Percentiles rank a stretch among this genome's conserved stretches.
Conservation (phyloP, 1,140 invertebrate genomes). For the Pemphigus obesinymphae region DNA sequence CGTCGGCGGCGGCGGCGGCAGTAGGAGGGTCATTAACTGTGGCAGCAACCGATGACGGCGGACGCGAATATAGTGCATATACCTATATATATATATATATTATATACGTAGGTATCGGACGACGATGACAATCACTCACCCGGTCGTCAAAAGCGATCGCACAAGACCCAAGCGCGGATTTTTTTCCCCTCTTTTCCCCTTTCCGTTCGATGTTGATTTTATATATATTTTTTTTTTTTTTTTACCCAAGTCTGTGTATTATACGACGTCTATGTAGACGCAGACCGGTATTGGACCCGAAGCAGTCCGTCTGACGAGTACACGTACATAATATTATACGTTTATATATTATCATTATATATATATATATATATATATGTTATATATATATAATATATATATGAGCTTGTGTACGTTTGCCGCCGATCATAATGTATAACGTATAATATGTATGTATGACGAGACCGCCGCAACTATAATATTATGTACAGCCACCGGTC, state of each 20-base stretch:
- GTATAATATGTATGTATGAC: background rate
- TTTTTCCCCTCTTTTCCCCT: background rate
- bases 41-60: background rate
- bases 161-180: slow-evolving; percentile 19
- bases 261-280: background rate
- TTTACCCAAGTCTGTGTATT: background rate
- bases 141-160: slow-evolving; percentile 24
- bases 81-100: background rate
- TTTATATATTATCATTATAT: no score
- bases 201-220: background rate
- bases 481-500: background rate
- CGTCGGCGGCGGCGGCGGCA: background rate
- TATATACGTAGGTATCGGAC: background rate
- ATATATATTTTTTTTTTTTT: background rate
- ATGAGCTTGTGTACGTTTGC: background rate
- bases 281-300: slow-evolving; percentile 37
- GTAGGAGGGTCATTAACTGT: slow-evolving; percentile 26
- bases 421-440: background rate
- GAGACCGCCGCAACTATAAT: background rate
- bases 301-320: slow-evolving; percentile 17
- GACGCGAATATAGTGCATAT: background rate
- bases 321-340: background rate
- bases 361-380: no score
- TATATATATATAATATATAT: no score
- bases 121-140: slow-evolving; percentile 29